phyloP scores from a whole-genome alignment of 1,140 invertebrate species.

The Cephus cinctus region DNA sequence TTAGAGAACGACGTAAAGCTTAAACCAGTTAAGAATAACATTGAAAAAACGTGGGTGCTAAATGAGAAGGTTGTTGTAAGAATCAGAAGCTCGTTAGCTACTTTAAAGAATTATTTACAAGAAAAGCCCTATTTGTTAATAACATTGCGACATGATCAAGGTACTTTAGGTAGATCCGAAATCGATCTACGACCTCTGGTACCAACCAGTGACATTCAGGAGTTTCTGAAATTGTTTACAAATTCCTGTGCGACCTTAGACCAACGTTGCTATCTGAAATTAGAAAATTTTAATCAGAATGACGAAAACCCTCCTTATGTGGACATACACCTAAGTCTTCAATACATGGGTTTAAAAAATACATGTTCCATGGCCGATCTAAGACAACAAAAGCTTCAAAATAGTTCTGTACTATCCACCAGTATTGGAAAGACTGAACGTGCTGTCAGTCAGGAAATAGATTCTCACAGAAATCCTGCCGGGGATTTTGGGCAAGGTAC shows the following conservation, averaged over 20 bases:
- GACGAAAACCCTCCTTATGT: neutral
- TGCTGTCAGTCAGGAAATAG: slow-evolving; percentile 14
- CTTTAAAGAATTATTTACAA: slow-evolving; percentile 42
- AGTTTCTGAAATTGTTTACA: slow-evolving; percentile 30
- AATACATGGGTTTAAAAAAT: neutral
- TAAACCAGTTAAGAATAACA: slow-evolving; percentile 34
- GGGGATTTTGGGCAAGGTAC: slow-evolving; percentile 32
- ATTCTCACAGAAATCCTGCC: slow-evolving; percentile 33
- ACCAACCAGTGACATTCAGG: slow-evolving; percentile 26
- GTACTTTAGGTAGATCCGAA: slow-evolving; percentile 34
- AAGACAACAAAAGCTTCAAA: neutral
- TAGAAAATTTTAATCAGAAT: slow-evolving; percentile 17
- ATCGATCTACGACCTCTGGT: slow-evolving; percentile 41
- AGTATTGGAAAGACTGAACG: no score
- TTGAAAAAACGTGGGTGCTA: slow-evolving; percentile 23
- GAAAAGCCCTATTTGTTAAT: slow-evolving; percentile 39
- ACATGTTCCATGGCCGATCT: neutral
- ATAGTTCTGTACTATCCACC: neutral
- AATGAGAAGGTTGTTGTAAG: slow-evolving; percentile 46
- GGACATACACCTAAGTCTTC: neutral
- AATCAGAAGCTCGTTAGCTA: slow-evolving; percentile 42
- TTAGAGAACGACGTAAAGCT: slow-evolving; percentile 41
- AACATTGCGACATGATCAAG: slow-evolving; percentile 36
- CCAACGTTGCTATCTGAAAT: slow-evolving; percentile 38
- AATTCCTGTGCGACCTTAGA: slow-evolving; percentile 31